Evolutionary conservation across 2,888 invertebrate genomes (phyloP).

Genomic region (Pterobdella sp.): DNA sequence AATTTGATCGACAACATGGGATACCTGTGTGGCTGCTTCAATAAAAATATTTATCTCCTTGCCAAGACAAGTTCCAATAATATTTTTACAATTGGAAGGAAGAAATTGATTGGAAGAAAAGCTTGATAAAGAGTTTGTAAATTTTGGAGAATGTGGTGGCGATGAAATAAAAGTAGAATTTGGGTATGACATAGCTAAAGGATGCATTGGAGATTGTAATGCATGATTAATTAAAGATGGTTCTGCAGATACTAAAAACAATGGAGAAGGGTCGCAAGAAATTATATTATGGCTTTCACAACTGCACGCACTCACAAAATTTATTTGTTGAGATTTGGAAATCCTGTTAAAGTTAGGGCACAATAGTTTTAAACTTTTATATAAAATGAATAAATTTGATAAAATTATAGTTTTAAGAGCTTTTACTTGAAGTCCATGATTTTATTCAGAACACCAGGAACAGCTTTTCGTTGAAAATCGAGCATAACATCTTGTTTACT

Average conservation of each 20-base stretch:
- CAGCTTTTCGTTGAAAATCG: conserved; percentile 64
- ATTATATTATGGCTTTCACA: neutral
- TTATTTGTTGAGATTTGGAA: neutral
- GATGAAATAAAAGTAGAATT: neutral
- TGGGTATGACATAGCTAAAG: neutral
- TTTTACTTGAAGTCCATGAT: conserved; percentile 63
- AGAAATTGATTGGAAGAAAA: neutral
- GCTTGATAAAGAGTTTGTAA: neutral
- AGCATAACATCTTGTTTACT: conserved; percentile 71
- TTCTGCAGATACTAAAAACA: neutral
- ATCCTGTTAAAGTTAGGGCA: neutral
- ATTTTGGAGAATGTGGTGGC: neutral
- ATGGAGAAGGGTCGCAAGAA: neutral
- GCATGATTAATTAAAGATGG: neutral
- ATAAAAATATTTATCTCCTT: neutral
- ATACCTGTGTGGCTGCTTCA: conserved; percentile 56
- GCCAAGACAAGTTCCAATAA: neutral
- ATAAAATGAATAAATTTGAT: neutral
- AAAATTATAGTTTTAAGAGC: conserved; percentile 26
- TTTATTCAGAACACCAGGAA: conserved; percentile 64
- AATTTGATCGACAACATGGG: conserved; percentile 63
- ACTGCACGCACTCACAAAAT: neutral
- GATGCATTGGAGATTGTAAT: neutral
- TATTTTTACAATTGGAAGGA: neutral
- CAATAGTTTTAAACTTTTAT: neutral